Evolutionary conservation across 1,140 invertebrate species (phyloP).

Genomic region (Drosophila parabipectinata): DNA sequence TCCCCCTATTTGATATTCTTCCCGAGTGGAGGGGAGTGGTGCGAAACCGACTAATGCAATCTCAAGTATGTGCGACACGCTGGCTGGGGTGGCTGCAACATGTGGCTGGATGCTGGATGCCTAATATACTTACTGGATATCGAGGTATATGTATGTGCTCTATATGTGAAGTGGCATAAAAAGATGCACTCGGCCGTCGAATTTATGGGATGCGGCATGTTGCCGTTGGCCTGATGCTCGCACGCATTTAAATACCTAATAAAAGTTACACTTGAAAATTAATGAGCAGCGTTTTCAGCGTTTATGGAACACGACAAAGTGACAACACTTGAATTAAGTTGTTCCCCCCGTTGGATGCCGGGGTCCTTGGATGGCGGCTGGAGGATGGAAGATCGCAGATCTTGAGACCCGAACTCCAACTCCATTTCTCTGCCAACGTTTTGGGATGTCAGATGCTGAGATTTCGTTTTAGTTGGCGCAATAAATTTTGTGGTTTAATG

Average conservation of each 20-base stretch:
- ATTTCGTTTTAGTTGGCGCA: slow-evolving; percentile 80
- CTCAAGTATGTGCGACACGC: slow-evolving; percentile 76
- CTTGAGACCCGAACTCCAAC: slow-evolving; percentile 17
- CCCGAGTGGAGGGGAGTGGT: slow-evolving; percentile 33
- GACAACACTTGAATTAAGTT: slow-evolving; percentile 82
- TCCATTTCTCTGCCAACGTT: slow-evolving; percentile 24
- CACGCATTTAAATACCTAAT: slow-evolving; percentile 82
- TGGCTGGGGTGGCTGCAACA: slow-evolving; percentile 59
- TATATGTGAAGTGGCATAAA: slow-evolving; percentile 39
- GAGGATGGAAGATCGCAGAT: slow-evolving; percentile 21
- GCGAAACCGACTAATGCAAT: slow-evolving; percentile 77
- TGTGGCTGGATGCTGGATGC: slow-evolving; percentile 54
- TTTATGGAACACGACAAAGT: slow-evolving; percentile 79
- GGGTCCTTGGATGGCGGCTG: slow-evolving; percentile 11
- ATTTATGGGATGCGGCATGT: slow-evolving; percentile 77
- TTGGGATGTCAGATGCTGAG: slow-evolving; percentile 50
- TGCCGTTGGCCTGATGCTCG: slow-evolving; percentile 73
- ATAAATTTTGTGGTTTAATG: slow-evolving; percentile 83
- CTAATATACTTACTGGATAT: not conserved
- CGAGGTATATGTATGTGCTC: slow-evolving; percentile 1
- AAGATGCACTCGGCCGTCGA: slow-evolving; percentile 50
- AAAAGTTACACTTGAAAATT: slow-evolving; percentile 83
- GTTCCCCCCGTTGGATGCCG: slow-evolving; percentile 26
- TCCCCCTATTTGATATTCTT: slow-evolving; percentile 14
- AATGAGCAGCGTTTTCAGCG: slow-evolving; percentile 76